Evolutionary conservation across 2,888 invertebrate genomes (phyloP).

Genomic region (Neuroscelio doddi): DNA sequence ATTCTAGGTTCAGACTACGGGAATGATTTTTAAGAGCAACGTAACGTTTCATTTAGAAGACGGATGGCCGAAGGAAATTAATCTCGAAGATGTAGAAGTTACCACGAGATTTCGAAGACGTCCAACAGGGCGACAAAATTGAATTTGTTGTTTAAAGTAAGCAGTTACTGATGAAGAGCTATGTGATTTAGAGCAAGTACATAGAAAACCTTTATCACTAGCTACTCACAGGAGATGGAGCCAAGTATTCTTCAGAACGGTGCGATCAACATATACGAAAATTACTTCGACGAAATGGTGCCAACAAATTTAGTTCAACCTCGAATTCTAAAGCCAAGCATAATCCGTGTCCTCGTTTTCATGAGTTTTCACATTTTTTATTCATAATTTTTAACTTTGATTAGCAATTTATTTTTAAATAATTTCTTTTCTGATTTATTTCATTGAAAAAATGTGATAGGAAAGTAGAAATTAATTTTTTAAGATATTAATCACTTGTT

Average conservation of each 20-base stretch:
- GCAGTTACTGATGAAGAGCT: conserved; percentile 40
- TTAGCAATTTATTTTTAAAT: no score
- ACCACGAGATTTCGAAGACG: conserved; percentile 89
- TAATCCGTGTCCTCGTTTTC: no score
- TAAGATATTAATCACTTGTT: no score
- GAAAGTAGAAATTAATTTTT: no score
- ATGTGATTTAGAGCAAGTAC: conserved; percentile 36
- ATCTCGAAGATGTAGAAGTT: conserved; percentile 88
- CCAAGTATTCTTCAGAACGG: conserved; percentile 93
- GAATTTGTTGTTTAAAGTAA: conserved; percentile 42
- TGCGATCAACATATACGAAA: conserved; percentile 93
- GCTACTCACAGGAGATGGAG: conserved; percentile 81
- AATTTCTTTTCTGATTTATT: no score
- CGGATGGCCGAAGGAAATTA: conserved; percentile 79
- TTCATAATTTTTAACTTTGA: no score
- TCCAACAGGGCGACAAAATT: conserved; percentile 74
- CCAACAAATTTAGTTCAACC: conserved; percentile 81
- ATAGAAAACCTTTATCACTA: conserved; percentile 26
- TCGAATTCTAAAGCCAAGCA: no score
- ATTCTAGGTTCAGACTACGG: conserved; percentile 53
- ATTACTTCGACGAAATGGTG: conserved; percentile 86
- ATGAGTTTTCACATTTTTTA: no score
- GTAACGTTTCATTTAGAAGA: conserved; percentile 87
- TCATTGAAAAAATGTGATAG: no score
- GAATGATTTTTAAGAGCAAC: conserved; percentile 72